Evolutionary conservation across 2,888 invertebrate species (phyloP).

Genomic region (Ptychoptera contaminata): DNA sequence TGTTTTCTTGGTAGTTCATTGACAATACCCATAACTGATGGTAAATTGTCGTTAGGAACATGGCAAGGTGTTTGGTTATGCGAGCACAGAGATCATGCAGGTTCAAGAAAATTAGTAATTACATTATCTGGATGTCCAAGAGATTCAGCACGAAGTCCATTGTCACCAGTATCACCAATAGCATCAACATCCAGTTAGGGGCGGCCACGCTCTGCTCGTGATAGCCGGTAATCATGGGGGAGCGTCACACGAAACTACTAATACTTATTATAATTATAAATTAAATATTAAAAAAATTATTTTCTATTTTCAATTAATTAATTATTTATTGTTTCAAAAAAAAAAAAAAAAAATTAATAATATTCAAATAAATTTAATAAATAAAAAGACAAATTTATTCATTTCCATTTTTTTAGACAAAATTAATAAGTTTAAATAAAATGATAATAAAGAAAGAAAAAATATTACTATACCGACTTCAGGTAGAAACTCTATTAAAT

Average conservation of each 20-base stretch:
- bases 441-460: no score
- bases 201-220: conserved; percentile 43
- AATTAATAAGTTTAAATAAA: no score
- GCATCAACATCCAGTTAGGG: conserved; percentile 89
- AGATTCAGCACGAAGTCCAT: conserved; percentile 71
- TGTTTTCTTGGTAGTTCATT: conserved; percentile 90
- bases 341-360: no score
- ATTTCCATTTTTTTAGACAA: no score
- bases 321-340: no score
- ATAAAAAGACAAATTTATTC: no score
- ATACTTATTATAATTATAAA: no score
- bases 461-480: no score
- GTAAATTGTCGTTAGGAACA: conserved; percentile 85
- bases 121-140: conserved; percentile 82
- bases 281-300: no score
- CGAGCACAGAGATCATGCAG: conserved; percentile 93
- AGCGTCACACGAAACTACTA: conserved; percentile 16
- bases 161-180: conserved; percentile 70
- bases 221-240: conserved; percentile 35
- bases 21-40: conserved; percentile 91
- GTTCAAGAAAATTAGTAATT: conserved; percentile 77
- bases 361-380: no score
- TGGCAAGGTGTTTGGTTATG: conserved; percentile 99
- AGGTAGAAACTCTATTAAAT: no score
- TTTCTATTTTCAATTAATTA: no score